Evolutionary conservation across 2,797 vertebrate genomes (phyloP).

Genomic region (Lemur catta): DNA sequence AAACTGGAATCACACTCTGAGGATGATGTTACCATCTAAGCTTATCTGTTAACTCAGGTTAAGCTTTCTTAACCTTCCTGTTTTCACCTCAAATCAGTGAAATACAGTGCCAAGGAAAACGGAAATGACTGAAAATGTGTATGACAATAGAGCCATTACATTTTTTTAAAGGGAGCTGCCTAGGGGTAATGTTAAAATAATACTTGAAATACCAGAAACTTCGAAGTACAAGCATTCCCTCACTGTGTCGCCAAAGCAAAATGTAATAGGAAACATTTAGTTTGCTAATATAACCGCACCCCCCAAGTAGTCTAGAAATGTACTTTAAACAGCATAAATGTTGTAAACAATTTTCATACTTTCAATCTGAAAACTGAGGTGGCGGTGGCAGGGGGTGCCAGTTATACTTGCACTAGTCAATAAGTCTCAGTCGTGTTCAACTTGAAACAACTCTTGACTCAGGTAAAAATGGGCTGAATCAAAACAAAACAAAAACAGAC

Average conservation of each 20-base stretch:
- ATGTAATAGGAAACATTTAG: conserved; percentile 12
- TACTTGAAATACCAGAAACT: conserved; percentile 47
- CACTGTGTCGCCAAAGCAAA: neutral
- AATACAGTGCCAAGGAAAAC: conserved; percentile 53
- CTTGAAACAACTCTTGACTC: conserved; percentile 11
- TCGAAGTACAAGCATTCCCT: neutral
- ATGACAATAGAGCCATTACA: conserved; percentile 49
- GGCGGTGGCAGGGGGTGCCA: neutral
- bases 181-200: conserved; percentile 46
- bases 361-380: conserved; percentile 20
- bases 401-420: neutral
- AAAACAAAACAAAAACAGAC: neutral
- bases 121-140: conserved; percentile 63
- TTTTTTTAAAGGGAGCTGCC: conserved; percentile 30
- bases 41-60: conserved; percentile 35
- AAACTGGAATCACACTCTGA: neutral
- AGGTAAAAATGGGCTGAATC: neutral
- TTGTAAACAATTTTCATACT: conserved; percentile 21
- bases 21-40: neutral
- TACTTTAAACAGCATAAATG: conserved; percentile 8
- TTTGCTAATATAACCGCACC: neutral
- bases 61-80: conserved; percentile 64
- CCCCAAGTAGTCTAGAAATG: neutral
- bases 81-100: conserved; percentile 54
- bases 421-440: conserved; percentile 1